Conservation (phyloP, 1,140 invertebrate genomes). For the Cylas formicarius region DNA sequence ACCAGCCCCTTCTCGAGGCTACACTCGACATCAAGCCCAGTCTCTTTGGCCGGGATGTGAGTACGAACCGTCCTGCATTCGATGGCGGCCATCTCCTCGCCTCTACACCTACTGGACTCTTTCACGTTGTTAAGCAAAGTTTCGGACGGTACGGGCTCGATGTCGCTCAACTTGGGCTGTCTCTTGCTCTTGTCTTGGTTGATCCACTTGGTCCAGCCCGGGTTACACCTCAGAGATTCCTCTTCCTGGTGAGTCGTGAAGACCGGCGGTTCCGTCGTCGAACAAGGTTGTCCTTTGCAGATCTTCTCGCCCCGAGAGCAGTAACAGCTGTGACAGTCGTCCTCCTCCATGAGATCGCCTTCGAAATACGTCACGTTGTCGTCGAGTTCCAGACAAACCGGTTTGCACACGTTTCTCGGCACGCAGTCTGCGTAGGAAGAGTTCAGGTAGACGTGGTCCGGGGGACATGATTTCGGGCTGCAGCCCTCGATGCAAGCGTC, state of each 20-base stretch:
- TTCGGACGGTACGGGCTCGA: constrained; percentile 54
- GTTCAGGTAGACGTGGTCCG: constrained; percentile 64
- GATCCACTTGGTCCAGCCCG: constrained; percentile 71
- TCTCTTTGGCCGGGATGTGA: constrained; percentile 56
- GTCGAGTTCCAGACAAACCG: constrained; percentile 59
- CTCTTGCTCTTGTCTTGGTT: constrained; percentile 48
- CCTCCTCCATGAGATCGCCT: constrained; percentile 66
- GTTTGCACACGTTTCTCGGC: constrained; percentile 60
- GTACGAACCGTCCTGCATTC: constrained; percentile 61
- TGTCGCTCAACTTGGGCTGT: constrained; percentile 42
- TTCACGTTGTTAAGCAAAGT: constrained; percentile 44
- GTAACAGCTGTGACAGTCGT: constrained; percentile 69
- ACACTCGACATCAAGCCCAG: constrained; percentile 67
- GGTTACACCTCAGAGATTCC: constrained; percentile 46
- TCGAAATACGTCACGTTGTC: constrained; percentile 63
- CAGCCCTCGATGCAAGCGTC: constrained; percentile 77
- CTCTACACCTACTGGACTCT: constrained; percentile 47
- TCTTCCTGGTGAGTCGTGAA: constrained; percentile 37
- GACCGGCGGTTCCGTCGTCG: constrained; percentile 21
- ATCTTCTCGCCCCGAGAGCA: constrained; percentile 60
- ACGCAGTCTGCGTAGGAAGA: constrained; percentile 62
- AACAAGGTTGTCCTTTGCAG: constrained; percentile 64
- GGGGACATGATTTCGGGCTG: constrained; percentile 61
- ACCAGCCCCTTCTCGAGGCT: constrained; percentile 61
- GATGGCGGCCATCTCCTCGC: constrained; percentile 60